Percentiles rank a stretch among this genome's conserved stretches.
Evolutionary conservation across 2,113 vertebrate genomes (phyloP).

Genomic region (Microtus richardsoni): DNA sequence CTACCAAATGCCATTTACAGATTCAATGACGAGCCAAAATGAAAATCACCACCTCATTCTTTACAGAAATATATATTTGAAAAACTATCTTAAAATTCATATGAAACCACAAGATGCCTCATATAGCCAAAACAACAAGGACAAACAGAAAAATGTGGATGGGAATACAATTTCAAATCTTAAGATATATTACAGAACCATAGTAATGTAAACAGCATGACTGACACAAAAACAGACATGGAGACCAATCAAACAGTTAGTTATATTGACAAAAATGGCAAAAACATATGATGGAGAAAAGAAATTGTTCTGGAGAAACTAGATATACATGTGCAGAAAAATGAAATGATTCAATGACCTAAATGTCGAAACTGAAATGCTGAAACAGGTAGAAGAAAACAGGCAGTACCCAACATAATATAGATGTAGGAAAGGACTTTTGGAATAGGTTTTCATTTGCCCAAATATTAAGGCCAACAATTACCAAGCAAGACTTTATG

Average conservation of each 20-base stretch:
- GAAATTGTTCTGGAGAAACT: neutral
- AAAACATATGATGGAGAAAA: neutral
- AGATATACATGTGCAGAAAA: neutral
- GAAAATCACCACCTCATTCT: neutral
- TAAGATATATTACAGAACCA: neutral
- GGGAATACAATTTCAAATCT: neutral
- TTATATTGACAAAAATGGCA: neutral
- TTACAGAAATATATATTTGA: neutral
- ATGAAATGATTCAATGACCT: neutral
- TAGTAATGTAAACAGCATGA: neutral
- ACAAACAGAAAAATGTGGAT: neutral
- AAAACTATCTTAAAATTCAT: neutral
- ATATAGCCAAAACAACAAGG: neutral
- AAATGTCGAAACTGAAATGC: neutral
- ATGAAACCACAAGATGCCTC: neutral
- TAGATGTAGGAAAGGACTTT: neutral
- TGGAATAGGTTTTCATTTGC: neutral
- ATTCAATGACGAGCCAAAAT: neutral
- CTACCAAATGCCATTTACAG: neutral
- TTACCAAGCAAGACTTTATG: neutral
- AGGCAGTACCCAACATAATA: neutral
- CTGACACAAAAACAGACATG: neutral
- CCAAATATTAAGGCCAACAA: neutral
- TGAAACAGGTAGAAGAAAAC: neutral
- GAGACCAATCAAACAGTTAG: neutral